Percentiles rank a stretch among this genome's conserved stretches.
Evolutionary conservation across 2,888 invertebrate genomes (phyloP).

Genomic region (Temnothorax unifasciatus): DNA sequence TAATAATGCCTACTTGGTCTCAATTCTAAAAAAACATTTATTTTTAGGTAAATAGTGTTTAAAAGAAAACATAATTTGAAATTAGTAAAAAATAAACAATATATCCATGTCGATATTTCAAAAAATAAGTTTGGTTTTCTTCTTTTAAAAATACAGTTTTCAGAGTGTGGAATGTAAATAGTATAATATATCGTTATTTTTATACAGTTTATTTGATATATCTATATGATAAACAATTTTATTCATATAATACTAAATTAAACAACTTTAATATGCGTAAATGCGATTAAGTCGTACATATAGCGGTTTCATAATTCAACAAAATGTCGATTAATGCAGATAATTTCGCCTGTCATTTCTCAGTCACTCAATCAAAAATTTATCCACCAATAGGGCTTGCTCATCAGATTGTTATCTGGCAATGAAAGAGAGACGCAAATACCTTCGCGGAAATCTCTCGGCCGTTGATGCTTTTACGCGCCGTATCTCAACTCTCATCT

Average conservation of each 20-base stretch:
- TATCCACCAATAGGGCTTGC: slow-evolving; percentile 61
- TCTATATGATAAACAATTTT: slow-evolving; percentile 6
- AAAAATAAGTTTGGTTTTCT: not conserved
- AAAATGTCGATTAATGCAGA: slow-evolving; percentile 2
- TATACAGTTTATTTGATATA: not conserved
- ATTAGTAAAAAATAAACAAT: not conserved
- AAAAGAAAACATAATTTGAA: not conserved
- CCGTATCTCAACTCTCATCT: slow-evolving; percentile 46
- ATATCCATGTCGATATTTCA: not conserved
- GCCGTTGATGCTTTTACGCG: slow-evolving; percentile 64
- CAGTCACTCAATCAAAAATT: slow-evolving; percentile 60
- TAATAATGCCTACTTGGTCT: not conserved
- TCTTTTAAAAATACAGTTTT: not conserved
- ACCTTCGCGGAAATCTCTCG: slow-evolving; percentile 60
- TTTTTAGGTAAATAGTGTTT: not conserved
- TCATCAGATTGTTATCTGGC: slow-evolving; percentile 61
- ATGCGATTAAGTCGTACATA: not conserved
- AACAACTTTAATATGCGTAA: not conserved
- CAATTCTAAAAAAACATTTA: not conserved
- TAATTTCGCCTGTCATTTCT: slow-evolving; percentile 30
- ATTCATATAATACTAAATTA: not conserved
- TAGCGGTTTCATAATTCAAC: slow-evolving; percentile 10
- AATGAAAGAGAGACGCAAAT: slow-evolving; percentile 31
- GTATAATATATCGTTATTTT: no score
- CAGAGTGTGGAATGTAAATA: not conserved